Base-by-base conservation (phyloP, 2,888 invertebrate species). In the Dugesia japonica region DNA sequence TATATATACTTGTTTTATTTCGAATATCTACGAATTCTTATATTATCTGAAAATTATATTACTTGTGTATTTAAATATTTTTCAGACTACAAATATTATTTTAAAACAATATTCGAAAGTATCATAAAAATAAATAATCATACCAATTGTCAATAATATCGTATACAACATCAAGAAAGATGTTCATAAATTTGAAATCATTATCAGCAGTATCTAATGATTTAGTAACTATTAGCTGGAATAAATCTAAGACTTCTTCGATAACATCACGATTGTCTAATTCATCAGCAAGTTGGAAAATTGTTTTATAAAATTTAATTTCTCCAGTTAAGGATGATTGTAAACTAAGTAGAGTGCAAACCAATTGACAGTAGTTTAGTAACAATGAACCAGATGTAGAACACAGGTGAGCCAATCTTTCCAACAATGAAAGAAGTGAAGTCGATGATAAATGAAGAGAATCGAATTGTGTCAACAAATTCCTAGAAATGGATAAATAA, bases 211-310 rank as follows among this genome's bases (percentile, higher is more conserved):
- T 56, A 4, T 56, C 56, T n/a, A 56, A n/a, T 20, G 20, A 56
- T 23, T 56, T 56, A 23, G n/a, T 56, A 23, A 56, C 56, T 20
- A 56, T n/a, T 7, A 56, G 7, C 17, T 56, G 56, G 23, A 56
- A 56, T n/a, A 56, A 56, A n/a, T 56, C 23, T n/a, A 56, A 56
- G 23, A 56, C 56, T n/a, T 56, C 56, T 56, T 56, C 56, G 17
- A 56, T 56, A 56, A 56, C 17, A 7, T 56, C 56, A 9, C 56
- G 56, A 56, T 56, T 56, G 23, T 56, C 56, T 4, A 56, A n/a
- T n/a, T 56, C 56, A 56, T 56, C 56, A 56, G 20, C 23, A n/a
- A 56, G 23, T 20, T 56, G 56, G 17, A 56, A 56, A 23, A 56
- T 56, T 13, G n/a, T 56, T 56, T 56, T 56, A 56, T 9, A 56